Base-by-base conservation (phyloP, 1,140 invertebrate genomes). In the Penaeus indicus region DNA sequence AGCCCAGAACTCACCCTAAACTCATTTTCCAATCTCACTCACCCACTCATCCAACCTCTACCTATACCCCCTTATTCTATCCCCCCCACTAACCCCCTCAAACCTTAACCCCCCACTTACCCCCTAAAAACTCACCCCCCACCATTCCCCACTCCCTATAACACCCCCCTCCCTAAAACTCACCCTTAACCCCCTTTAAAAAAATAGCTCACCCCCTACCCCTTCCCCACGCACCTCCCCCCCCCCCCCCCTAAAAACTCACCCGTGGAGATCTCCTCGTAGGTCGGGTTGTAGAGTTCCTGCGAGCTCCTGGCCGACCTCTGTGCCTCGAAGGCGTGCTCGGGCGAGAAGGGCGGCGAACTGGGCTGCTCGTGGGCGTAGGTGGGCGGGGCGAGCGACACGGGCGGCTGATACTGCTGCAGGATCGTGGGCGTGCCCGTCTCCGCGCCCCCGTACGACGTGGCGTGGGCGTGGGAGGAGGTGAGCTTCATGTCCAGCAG, bases 221-320 rank as follows among this genome's bases (percentile, higher is more conserved):
- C 47, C 3, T 10, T 10, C 47, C 8, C 13, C 3, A 54, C 13
- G 3, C 47, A 54, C 47, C 47, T 10, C 47, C 13, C 3, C 3
- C 47, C 47, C 47, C 0, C 47, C 47, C 47, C 47, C 47, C 8
- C 3, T 10, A 11, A 10, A 21, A 4, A 85, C 83, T 83, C 72
- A 90, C 89, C 89, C 22, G 89, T 86, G 42, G 89, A 90, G 27
- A 90, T 90, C 42, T 90, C 89, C 62, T 90, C 89, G 60, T 90
- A 90, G 22, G 89, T 90, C 0, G 89, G 89, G 67, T 90, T 90
- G 54, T 90, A 90, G 1, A 90, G 85, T 32, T 90, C 89, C 38
- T 90, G 89, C 18, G 88, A 89, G 25, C 88, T 84, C 80, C 83
- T 89, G 32, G 62, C 60, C 21, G 88, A 84, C 19, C 85, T 60